phyloP scores from a whole-genome alignment of 2,888 invertebrate species.

The Rhingia rostrata region DNA sequence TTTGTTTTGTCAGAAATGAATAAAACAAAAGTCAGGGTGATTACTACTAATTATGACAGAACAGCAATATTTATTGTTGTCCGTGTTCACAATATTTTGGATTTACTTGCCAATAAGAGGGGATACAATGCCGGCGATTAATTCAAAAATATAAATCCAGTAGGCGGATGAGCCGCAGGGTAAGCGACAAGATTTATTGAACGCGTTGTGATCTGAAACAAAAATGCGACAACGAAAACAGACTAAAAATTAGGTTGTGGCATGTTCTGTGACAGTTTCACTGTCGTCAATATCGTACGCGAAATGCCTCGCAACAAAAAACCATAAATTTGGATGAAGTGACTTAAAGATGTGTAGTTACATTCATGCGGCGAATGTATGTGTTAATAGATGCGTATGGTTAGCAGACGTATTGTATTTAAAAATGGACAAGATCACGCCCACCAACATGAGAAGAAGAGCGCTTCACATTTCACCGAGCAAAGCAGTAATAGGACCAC shows the following conservation, averaged over 20 bases:
- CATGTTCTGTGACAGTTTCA: constrained; percentile 69
- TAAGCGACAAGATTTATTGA: constrained; percentile 68
- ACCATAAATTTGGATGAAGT: constrained; percentile 70
- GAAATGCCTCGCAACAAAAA: constrained; percentile 64
- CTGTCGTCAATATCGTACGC: constrained; percentile 73
- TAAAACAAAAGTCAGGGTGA: constrained; percentile 56
- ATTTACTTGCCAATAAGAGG: constrained; percentile 52
- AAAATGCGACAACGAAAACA: constrained; percentile 68
- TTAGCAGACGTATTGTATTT: constrained; percentile 53
- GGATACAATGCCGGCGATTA: constrained; percentile 61
- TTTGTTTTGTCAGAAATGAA: constrained; percentile 29
- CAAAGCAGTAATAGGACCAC: constrained; percentile 8
- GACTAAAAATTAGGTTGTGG: constrained; percentile 74
- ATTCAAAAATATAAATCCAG: constrained; percentile 65
- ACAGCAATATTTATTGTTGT: constrained; percentile 54
- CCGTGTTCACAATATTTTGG: constrained; percentile 49
- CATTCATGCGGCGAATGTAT: constrained; percentile 41
- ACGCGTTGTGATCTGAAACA: constrained; percentile 68
- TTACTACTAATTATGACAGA: constrained; percentile 67
- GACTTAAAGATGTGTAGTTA: constrained; percentile 72
- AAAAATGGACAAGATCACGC: constrained; percentile 62
- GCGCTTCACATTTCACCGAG: constrained; percentile 36
- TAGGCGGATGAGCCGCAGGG: constrained; percentile 64
- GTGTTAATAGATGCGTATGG: constrained; percentile 56
- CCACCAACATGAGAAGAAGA: constrained; percentile 41